Conservation (phyloP, 2,888 invertebrate species). For the Netelia virgata region DNA sequence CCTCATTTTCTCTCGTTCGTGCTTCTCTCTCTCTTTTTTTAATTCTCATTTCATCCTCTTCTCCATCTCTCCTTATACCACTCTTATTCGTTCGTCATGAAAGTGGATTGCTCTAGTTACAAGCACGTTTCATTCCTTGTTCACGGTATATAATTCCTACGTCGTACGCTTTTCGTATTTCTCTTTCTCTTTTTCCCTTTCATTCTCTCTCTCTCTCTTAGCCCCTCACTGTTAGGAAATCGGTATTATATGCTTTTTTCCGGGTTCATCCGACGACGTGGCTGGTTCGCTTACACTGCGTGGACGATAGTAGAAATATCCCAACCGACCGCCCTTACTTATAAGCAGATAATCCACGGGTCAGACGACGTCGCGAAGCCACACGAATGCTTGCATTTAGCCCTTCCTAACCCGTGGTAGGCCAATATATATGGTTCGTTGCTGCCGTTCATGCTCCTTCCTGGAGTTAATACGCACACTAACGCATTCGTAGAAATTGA, state of each 20-base stretch:
- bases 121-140: constrained; percentile 30
- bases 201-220: not conserved
- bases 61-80: not conserved
- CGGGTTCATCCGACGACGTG: constrained; percentile 60
- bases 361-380: constrained; percentile 84
- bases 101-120: constrained; percentile 56
- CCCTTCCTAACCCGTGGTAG: constrained; percentile 59
- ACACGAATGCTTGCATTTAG: constrained; percentile 79
- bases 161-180: constrained; percentile 3
- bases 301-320: constrained; percentile 76
- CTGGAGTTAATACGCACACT: not conserved
- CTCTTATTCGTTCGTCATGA: constrained; percentile 43
- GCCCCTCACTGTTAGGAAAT: constrained; percentile 18
- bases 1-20: constrained; percentile 18
- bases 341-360: constrained; percentile 84
- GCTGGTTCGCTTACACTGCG: constrained; percentile 64
- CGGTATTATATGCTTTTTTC: constrained; percentile 51
- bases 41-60: constrained; percentile 1
- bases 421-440: constrained; percentile 44
- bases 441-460: constrained; percentile 20
- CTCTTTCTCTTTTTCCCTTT: constrained; percentile 9
- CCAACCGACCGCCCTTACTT: constrained; percentile 73
- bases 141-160: constrained; percentile 29
- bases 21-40: constrained; percentile 2
- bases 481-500: not conserved